Base-by-base conservation (phyloP, 2,113 vertebrate species). In the Myanophis thanlyinensis region DNA sequence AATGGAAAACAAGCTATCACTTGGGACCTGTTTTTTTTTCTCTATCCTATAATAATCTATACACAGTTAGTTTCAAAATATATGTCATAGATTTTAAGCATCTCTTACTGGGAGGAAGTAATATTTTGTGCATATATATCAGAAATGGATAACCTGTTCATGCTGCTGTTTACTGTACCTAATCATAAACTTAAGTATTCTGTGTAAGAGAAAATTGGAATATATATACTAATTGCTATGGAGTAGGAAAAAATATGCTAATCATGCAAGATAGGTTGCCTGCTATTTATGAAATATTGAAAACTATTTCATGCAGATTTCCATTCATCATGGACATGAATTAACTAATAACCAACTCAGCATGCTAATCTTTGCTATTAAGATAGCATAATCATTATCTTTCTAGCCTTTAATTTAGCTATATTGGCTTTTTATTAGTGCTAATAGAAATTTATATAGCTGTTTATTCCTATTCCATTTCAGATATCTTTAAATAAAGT, bases 331-430 rank as follows among this genome's bases (percentile, higher is more conserved):
- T 88, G 59, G 90, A 47, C 94, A 93, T 93, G 94, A 95, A 95
- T 96, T 93, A 96, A 94, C 92, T 94, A 94, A 95, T 95, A 95
- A 94, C 94, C 94, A 95, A 94, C 89, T 94, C 95, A 96, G 93
- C 93, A 40, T 94, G 94, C 94, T 96, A 94, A 95, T 97, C 93
- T 95, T 95, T 87, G 90, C 89, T 95, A 93, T 93, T 94, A 94
- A 96, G 94, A 96, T 95, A 47, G 94, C 94, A 94, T 91, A 93
- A 93, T 94, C 94, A 95, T 95, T 95, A 95, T 94, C 93, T 95
- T 95, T 91, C 52, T 84, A 87, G 93, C 88, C 94, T 73, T 93
- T 93, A 90, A 93, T 93, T 96, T 93, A 93, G 94, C 93, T 87
- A 91, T 91, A 91, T n/a, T 54, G 59, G 40, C 88, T 95, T 95